A percentile compares a stretch with the other conserved stretches of the same genome.
These are phyloP conservation scores for Felis chaus DNA, from an alignment of 2,113 vertebrate genomes.

Conservation along the genomic window DNA sequence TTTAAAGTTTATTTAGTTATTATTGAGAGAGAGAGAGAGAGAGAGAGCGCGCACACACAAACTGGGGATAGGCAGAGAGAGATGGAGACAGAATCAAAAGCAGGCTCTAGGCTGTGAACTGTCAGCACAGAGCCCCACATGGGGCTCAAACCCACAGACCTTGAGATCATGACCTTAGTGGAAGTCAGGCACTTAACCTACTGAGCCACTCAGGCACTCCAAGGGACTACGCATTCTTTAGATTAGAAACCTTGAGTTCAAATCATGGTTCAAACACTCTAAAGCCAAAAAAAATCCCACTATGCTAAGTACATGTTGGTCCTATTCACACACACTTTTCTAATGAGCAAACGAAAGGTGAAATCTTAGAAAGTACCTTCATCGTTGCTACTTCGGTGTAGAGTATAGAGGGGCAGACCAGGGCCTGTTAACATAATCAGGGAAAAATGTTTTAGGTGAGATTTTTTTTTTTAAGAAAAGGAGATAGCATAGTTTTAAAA, in stretches of 20 bases:
- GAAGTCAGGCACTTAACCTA: too few relatives aligned
- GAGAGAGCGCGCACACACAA: too few relatives aligned
- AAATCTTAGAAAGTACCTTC: conserved; percentile 83
- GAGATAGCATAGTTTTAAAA: conserved; percentile 17
- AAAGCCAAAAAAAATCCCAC: not conserved
- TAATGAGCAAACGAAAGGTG: not conserved
- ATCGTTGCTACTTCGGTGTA: conserved; percentile 85
- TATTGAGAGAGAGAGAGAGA: too few relatives aligned
- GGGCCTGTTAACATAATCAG: conserved; percentile 89
- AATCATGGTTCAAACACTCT: not conserved
- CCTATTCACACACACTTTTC: not conserved
- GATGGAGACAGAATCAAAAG: too few relatives aligned
- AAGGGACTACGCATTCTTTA: not conserved
- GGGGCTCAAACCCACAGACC: too few relatives aligned
- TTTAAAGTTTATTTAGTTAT: too few relatives aligned
- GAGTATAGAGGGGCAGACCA: conserved; percentile 88
- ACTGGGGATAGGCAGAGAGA: too few relatives aligned
- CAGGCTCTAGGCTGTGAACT: too few relatives aligned
- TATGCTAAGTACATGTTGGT: not conserved
- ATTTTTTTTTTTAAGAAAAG: not conserved
- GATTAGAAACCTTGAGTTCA: not conserved
- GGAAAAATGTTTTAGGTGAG: conserved; percentile 5
- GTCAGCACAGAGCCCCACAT: too few relatives aligned
- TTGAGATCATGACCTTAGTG: too few relatives aligned
- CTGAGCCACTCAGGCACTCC: too few relatives aligned